phyloP scores from a whole-genome alignment of 2,888 invertebrate genomes.

The Troglohyphantes excavatus region DNA sequence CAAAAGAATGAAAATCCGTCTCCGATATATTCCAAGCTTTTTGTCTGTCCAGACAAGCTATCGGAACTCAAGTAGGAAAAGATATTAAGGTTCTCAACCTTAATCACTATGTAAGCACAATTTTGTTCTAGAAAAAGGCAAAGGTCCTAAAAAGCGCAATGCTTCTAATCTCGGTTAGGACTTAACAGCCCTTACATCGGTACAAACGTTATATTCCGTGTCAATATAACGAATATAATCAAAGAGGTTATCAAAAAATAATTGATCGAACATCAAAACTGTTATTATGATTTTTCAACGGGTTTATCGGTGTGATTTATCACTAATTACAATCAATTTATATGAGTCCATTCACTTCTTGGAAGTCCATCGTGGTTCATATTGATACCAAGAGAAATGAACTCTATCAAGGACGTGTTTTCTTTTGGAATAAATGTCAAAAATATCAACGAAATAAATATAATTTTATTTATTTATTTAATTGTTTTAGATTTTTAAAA shows the following conservation, averaged over 20 bases:
- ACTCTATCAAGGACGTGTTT: too few relatives aligned
- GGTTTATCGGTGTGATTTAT: background rate
- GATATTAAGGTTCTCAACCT: constrained; percentile 44
- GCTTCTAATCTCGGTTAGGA: background rate
- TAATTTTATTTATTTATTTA: too few relatives aligned
- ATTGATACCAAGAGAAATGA: too few relatives aligned
- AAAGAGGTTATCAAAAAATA: constrained; percentile 6
- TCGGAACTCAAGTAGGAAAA: constrained; percentile 18
- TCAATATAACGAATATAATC: constrained; percentile 3
- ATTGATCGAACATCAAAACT: background rate
- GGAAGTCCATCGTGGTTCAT: too few relatives aligned
- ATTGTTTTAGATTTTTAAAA: too few relatives aligned
- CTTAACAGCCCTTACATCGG: background rate
- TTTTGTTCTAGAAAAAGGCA: constrained; percentile 43
- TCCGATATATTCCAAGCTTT: background rate
- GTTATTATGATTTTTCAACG: background rate
- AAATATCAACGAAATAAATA: too few relatives aligned
- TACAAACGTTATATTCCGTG: background rate
- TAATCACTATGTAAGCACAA: constrained; percentile 54
- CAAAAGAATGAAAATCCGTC: background rate
- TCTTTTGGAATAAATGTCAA: too few relatives aligned
- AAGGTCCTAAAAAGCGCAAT: constrained; percentile 22
- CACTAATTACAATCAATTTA: background rate
- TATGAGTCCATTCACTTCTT: too few relatives aligned
- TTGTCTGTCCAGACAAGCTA: constrained; percentile 22